Conservation (phyloP, 2,113 vertebrate species). For the Cephalopholis sonnerati region DNA sequence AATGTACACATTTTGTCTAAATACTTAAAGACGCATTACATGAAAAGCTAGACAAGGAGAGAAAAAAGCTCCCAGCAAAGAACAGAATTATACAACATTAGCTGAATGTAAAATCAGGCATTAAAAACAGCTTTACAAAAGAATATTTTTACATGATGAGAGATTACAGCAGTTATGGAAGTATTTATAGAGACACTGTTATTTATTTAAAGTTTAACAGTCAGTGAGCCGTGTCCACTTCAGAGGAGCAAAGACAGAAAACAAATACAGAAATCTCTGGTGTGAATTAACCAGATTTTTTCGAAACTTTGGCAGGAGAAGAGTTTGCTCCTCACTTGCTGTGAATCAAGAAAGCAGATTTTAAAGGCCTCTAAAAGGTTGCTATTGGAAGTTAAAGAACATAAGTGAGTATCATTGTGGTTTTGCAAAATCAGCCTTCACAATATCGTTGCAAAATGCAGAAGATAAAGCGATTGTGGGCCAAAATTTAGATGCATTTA, state of each 20-base stretch:
- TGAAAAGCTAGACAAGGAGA: no score
- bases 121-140: slow-evolving; percentile 1
- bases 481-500: slow-evolving; percentile 7
- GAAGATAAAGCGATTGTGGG: not conserved
- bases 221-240: not conserved
- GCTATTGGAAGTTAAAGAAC: not conserved
- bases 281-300: slow-evolving; percentile 17
- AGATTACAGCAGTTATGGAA: no score
- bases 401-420: slow-evolving; percentile 17
- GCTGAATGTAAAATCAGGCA: not conserved
- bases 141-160: not conserved
- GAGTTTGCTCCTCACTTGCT: not conserved
- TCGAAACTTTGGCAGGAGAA: not conserved
- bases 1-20: not conserved
- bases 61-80: not conserved
- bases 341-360: not conserved
- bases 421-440: slow-evolving; percentile 39
- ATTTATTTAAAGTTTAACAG: no score
- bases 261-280: not conserved
- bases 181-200: no score
- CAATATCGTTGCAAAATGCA: slow-evolving; percentile 26
- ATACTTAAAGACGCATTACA: not conserved
- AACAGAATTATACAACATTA: not conserved
- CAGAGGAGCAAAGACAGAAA: not conserved
- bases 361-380: not conserved